These are phyloP conservation scores for Melanostoma scalare DNA, from an alignment of 2,888 invertebrate species.

Conservation along the genomic window DNA sequence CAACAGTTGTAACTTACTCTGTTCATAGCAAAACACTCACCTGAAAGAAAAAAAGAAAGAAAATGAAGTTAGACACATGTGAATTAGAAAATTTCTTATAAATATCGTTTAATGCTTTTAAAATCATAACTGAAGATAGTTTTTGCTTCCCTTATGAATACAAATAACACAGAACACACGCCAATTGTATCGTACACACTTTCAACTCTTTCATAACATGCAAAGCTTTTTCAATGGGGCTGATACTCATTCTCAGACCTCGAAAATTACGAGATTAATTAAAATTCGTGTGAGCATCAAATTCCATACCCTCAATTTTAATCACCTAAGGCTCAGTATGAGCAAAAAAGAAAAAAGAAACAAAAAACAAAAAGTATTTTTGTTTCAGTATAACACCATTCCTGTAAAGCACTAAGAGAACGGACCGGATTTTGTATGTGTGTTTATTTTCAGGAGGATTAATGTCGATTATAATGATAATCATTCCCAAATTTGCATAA, in stretches of 20 bases:
- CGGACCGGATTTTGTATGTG: not conserved
- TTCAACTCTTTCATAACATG: no score
- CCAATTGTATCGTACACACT: no score
- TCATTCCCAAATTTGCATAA: slow-evolving; percentile 70
- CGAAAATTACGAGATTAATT: slow-evolving; percentile 60
- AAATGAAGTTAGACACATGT: not conserved
- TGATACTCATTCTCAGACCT: not conserved
- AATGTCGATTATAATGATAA: slow-evolving; percentile 72
- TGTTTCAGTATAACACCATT: not conserved
- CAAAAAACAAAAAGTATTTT: not conserved
- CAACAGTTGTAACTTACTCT: no score
- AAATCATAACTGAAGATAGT: no score
- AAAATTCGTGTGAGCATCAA: slow-evolving; percentile 47
- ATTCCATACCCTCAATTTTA: slow-evolving; percentile 1
- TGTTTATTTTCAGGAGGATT: slow-evolving; percentile 63
- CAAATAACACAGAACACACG: no score
- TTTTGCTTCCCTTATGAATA: no score
- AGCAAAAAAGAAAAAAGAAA: not conserved
- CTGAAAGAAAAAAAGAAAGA: slow-evolving; percentile 28
- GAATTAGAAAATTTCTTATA: no score
- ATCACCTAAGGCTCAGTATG: not conserved
- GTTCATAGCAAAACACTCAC: slow-evolving; percentile 23
- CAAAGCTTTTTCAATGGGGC: no score
- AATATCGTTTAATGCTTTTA: no score
- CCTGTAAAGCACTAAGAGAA: not conserved